Evolutionary conservation across 2,113 vertebrate genomes (phyloP).

Genomic region (Syrmaticus mikado): DNA sequence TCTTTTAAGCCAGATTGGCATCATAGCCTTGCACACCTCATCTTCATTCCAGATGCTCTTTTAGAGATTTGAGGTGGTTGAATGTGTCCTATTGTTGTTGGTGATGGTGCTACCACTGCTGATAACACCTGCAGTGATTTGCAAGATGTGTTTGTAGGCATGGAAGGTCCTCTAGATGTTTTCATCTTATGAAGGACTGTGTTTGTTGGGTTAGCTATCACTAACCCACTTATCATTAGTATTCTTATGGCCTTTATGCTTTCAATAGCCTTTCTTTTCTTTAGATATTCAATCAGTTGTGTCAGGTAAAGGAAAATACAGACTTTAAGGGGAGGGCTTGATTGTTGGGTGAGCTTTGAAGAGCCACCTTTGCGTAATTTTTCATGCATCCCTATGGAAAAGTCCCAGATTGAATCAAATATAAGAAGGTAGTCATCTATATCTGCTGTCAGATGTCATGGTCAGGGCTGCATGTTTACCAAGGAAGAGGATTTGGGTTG

Average conservation of each 20-base stretch:
- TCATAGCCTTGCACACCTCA: background rate
- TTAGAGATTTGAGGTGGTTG: background rate
- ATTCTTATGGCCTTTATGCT: background rate
- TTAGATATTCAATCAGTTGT: background rate
- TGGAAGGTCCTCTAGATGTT: background rate
- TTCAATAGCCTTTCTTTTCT: accelerated
- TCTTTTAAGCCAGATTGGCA: background rate
- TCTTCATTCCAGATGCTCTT: background rate
- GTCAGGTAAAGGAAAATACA: background rate
- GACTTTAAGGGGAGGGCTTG: accelerated
- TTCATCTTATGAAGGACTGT: background rate
- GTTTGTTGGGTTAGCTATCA: background rate
- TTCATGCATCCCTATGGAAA: accelerated
- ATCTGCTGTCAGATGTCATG: accelerated
- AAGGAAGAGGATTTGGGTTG: background rate
- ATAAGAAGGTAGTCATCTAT: background rate
- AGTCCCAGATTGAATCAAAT: background rate
- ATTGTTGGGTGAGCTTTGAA: background rate
- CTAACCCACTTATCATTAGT: background rate
- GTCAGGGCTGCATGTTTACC: background rate
- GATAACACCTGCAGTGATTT: background rate
- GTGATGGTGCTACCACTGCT: background rate
- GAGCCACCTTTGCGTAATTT: background rate
- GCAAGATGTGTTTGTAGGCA: background rate
- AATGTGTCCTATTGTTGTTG: background rate